phyloP scores from a whole-genome alignment of 2,113 vertebrate genomes.

The Gymnocephalus cernua region DNA sequence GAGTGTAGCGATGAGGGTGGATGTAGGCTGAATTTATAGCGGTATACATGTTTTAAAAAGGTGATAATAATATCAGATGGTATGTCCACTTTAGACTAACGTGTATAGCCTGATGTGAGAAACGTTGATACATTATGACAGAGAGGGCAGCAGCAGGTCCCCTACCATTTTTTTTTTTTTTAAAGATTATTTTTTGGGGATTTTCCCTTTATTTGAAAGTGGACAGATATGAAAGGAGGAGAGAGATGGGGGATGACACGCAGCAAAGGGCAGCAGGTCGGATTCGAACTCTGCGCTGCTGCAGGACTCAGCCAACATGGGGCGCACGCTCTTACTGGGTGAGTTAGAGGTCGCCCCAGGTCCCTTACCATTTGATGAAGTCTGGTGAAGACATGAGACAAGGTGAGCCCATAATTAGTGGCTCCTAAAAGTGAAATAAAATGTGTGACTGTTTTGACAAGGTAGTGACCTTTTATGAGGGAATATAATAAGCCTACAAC shows the following conservation, averaged over 20 bases:
- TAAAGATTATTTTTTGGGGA: too few species aligned
- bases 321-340: too few species aligned
- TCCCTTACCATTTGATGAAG: background rate
- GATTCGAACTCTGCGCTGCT: too few species aligned
- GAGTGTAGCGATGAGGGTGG: background rate
- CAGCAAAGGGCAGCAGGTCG: too few species aligned
- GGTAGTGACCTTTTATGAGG: constrained; percentile 12
- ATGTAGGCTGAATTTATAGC: background rate
- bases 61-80: background rate
- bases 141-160: background rate
- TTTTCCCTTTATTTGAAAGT: too few species aligned
- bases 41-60: background rate
- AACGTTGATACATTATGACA: background rate
- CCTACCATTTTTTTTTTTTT: too few species aligned
- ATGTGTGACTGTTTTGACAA: background rate
- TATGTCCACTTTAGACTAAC: background rate
- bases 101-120: background rate
- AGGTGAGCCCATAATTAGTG: background rate
- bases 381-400: background rate
- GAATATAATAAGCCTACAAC: background rate
- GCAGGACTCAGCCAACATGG: too few species aligned
- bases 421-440: constrained; percentile 6
- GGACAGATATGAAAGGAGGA: too few species aligned
- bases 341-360: too few species aligned
- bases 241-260: too few species aligned